phyloP scores from a whole-genome alignment of 2,797 vertebrate genomes.

The Tympanoctomys barrerae region DNA sequence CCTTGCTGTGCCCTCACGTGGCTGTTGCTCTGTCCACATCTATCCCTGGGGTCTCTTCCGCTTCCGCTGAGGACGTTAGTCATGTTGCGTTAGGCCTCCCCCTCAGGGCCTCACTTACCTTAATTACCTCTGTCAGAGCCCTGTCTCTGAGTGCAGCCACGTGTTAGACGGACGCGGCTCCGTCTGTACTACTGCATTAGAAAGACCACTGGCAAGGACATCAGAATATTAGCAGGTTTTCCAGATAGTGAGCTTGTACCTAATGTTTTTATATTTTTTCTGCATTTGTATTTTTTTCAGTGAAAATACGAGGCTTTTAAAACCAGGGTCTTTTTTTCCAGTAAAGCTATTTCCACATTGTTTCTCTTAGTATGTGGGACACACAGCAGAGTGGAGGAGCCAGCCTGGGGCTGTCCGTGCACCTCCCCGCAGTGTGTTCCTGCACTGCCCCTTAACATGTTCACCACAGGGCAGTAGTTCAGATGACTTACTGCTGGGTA shows the following conservation, averaged over 20 bases:
- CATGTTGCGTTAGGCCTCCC: background rate
- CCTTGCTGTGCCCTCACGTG: background rate
- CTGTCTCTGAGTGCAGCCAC: background rate
- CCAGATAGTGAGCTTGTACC: background rate
- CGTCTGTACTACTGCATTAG: background rate
- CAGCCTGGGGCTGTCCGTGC: background rate
- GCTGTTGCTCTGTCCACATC: background rate
- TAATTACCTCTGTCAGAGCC: background rate
- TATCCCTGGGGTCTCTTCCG: background rate
- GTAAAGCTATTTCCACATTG: background rate
- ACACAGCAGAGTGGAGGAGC: background rate
- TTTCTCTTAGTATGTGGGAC: background rate
- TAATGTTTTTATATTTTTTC: slow-evolving; percentile 40
- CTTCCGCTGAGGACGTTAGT: background rate
- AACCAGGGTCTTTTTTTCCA: slow-evolving; percentile 23
- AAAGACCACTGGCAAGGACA: background rate
- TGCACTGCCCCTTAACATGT: background rate
- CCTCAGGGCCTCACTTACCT: background rate
- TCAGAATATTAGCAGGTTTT: slow-evolving; percentile 33
- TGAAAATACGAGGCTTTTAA: background rate
- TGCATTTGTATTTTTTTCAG: slow-evolving; percentile 42
- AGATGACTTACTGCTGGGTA: background rate
- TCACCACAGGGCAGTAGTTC: background rate
- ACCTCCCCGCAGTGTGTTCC: background rate
- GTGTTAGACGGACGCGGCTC: background rate